phyloP scores from a whole-genome alignment of 23 tunicate genomes.

The Oikopleura dioica region DNA sequence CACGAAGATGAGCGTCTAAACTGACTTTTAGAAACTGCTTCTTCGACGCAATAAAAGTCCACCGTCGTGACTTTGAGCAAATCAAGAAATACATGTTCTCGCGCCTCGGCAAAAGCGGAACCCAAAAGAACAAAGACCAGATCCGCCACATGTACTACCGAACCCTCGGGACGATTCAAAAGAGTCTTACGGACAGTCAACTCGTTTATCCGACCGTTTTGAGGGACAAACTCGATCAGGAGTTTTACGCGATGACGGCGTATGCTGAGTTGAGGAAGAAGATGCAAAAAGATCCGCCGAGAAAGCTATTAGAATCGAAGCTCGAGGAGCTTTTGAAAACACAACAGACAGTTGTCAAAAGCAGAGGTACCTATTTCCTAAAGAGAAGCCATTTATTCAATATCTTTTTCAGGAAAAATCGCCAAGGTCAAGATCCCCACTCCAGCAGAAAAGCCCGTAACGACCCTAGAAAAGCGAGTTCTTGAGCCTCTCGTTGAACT shows the following conservation, averaged over 20 bases:
- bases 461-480: background rate
- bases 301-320: background rate
- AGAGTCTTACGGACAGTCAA: background rate
- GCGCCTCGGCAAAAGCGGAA: too few relatives aligned
- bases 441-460: background rate
- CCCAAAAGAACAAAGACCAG: too few relatives aligned
- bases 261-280: background rate
- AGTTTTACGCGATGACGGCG: conserved; percentile 1
- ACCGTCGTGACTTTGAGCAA: too few relatives aligned
- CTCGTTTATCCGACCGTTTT: background rate
- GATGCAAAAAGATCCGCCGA: background rate
- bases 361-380: background rate
- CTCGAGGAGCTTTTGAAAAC: conserved; percentile 2
- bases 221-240: background rate
- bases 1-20: too few relatives aligned
- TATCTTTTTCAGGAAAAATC: background rate
- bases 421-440: background rate
- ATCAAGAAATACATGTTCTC: too few relatives aligned
- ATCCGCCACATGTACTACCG: too few relatives aligned
- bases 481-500: background rate
- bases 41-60: too few relatives aligned
- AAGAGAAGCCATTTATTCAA: too few relatives aligned
- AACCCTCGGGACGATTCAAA: background rate
- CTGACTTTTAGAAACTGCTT: too few relatives aligned
- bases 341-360: conserved; percentile 6